These are phyloP conservation scores for Scaptomyza graminum DNA, from an alignment of 1,140 invertebrate genomes.

Conservation along the genomic window DNA sequence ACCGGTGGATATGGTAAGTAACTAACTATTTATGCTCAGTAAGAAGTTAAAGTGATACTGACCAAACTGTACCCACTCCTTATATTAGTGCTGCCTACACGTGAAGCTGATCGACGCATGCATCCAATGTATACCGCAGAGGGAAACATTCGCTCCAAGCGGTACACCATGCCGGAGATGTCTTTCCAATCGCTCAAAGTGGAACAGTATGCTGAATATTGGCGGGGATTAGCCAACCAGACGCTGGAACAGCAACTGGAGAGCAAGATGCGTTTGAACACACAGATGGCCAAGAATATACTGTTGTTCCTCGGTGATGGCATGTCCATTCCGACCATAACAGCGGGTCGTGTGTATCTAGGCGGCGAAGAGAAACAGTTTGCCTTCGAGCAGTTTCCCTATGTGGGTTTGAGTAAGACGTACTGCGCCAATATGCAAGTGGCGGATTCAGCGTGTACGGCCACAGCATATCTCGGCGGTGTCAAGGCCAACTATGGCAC, in stretches of 20 bases:
- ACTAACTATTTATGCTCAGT: too few relatives aligned
- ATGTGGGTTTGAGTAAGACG: constrained; percentile 85
- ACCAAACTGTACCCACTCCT: constrained; percentile 45
- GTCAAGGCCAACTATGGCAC: constrained; percentile 92
- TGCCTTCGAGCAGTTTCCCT: constrained; percentile 87
- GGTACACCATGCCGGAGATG: constrained; percentile 68
- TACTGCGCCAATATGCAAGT: constrained; percentile 90
- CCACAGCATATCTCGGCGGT: constrained; percentile 91
- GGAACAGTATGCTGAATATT: constrained; percentile 76
- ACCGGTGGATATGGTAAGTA: constrained; percentile 41
- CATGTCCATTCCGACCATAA: constrained; percentile 89
- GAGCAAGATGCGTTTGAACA: constrained; percentile 80
- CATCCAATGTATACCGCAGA: constrained; percentile 55
- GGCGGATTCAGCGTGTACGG: constrained; percentile 87
- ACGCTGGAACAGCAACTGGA: constrained; percentile 72
- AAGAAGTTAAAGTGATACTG: neutral
- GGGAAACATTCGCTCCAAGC: constrained; percentile 43
- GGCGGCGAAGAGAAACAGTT: constrained; percentile 89
- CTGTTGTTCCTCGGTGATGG: constrained; percentile 91
- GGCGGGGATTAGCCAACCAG: constrained; percentile 67
- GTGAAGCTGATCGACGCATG: constrained; percentile 64
- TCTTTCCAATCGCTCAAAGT: constrained; percentile 59
- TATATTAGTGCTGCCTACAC: constrained; percentile 32
- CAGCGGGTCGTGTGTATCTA: constrained; percentile 87
- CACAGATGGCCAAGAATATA: constrained; percentile 87